Evolutionary conservation across 2,888 invertebrate genomes (phyloP).

Genomic region (Onchidella celtica): DNA sequence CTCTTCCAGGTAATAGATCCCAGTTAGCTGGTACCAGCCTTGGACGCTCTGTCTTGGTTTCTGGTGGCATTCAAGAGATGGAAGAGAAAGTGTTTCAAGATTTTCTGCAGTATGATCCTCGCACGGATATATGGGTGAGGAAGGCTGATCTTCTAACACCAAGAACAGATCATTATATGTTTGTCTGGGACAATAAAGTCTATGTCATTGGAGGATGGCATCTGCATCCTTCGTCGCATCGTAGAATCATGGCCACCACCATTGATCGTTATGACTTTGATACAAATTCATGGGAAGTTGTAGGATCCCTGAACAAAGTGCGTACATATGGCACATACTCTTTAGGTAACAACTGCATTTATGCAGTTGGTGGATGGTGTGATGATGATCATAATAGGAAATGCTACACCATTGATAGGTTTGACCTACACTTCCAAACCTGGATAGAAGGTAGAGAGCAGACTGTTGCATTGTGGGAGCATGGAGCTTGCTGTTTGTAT

Average conservation of each 20-base stretch:
- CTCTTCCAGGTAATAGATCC: constrained; percentile 69
- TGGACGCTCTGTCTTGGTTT: constrained; percentile 79
- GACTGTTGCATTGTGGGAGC: constrained; percentile 87
- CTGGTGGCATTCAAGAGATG: constrained; percentile 83
- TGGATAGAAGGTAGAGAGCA: constrained; percentile 86
- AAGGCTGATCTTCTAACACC: constrained; percentile 63
- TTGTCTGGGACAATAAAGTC: constrained; percentile 60
- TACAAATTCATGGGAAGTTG: constrained; percentile 84
- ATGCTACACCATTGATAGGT: constrained; percentile 86
- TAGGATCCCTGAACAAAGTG: constrained; percentile 85
- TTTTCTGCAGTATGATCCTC: constrained; percentile 66
- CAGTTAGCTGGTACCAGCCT: constrained; percentile 73
- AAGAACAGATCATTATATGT: constrained; percentile 75
- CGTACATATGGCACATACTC: constrained; percentile 87
- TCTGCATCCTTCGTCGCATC: constrained; percentile 80
- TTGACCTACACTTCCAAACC: constrained; percentile 83
- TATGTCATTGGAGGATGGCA: constrained; percentile 80
- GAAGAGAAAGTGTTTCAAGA: constrained; percentile 82
- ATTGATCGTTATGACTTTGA: constrained; percentile 85
- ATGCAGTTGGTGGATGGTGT: constrained; percentile 87
- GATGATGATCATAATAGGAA: constrained; percentile 86
- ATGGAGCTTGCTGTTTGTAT: constrained; percentile 85
- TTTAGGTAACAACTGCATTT: constrained; percentile 84
- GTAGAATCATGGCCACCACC: constrained; percentile 83
- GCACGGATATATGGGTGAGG: constrained; percentile 62